These are phyloP conservation scores for Sakesphorus luctuosus DNA, from an alignment of 2,113 vertebrate genomes.

Conservation along the genomic window DNA sequence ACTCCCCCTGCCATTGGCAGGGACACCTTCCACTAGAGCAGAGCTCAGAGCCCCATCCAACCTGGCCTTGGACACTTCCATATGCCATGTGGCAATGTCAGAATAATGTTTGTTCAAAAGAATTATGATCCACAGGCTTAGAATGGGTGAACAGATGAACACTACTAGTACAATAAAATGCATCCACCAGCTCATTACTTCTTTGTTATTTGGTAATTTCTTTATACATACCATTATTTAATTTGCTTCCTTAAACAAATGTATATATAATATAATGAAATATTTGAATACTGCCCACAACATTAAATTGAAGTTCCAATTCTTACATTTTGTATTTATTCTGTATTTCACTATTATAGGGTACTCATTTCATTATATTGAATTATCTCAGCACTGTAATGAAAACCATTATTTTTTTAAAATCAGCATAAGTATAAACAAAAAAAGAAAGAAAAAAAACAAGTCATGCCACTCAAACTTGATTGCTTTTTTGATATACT, in stretches of 20 bases:
- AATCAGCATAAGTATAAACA: slow-evolving; percentile 35
- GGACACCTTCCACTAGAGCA: not conserved
- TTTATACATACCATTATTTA: not conserved
- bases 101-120: not conserved
- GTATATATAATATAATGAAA: not conserved
- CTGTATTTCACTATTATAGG: slow-evolving; percentile 23
- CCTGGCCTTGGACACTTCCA: not conserved
- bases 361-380: not conserved
- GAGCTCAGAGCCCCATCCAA: not conserved
- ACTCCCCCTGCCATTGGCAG: not conserved
- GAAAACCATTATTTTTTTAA: slow-evolving; percentile 50
- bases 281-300: not conserved
- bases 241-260: not conserved
- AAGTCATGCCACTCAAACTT: slow-evolving; percentile 30
- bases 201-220: not conserved
- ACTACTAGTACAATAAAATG: not conserved
- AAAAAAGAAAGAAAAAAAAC: not conserved
- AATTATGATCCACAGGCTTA: not conserved
- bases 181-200: not conserved
- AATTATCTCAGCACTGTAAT: not conserved
- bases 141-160: not conserved
- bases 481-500: slow-evolving; percentile 56
- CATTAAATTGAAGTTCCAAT: not conserved
- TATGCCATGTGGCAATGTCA: not conserved
- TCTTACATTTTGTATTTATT: not conserved